Evolutionary conservation across 2,888 invertebrate genomes (phyloP), one percentile per base, ranked within the genome.

Genomic region (Drosophila pseudotalamancana): DNA sequence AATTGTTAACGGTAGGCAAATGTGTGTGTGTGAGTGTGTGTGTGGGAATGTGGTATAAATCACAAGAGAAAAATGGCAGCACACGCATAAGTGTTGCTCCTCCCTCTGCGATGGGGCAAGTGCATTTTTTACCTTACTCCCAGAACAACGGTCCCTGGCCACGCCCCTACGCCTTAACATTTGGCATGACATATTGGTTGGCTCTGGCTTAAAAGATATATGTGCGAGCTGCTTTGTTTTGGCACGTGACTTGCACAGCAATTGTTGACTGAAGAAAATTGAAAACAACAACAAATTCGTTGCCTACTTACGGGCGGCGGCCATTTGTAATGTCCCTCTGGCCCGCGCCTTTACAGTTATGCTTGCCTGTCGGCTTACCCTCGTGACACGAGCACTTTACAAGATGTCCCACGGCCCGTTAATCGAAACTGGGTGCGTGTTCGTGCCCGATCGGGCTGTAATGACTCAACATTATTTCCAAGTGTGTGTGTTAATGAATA

Each of bases 211-310:
- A 57, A 42, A 67, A 56, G 56, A 59, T 57, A 46, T 56, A 34
- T 54, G 42, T 39, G 48, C 40, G 32, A 40, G 35, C 37, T 49
- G 53, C 21, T 50, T 51, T 61, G 48, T 72, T 46, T 48, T 8
- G 71, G 63, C 57, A 66, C 81, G 81, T 81, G 81, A 85, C 81
- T 79, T 74, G 85, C 82, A 77, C 82, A 65, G 67, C 72, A 67
- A 82, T 61, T 64, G 68, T 27, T 37, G 27, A 63, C 70, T 51
- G 68, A 69, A 54, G 79, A 61, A 82, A 81, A 81, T 81, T 81
- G 81, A 81, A 85, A 81, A 64, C 45, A 60, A 49, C 55, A 79
- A 70, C 67, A 82, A 84, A 85, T 69, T 62, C 71, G 68, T 73
- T 76, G 78, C 79, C 79, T 64, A 78, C 76, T 78, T 81, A 65